phyloP scores from a whole-genome alignment of 2,113 vertebrate species.

The Delphinus delphis region DNA sequence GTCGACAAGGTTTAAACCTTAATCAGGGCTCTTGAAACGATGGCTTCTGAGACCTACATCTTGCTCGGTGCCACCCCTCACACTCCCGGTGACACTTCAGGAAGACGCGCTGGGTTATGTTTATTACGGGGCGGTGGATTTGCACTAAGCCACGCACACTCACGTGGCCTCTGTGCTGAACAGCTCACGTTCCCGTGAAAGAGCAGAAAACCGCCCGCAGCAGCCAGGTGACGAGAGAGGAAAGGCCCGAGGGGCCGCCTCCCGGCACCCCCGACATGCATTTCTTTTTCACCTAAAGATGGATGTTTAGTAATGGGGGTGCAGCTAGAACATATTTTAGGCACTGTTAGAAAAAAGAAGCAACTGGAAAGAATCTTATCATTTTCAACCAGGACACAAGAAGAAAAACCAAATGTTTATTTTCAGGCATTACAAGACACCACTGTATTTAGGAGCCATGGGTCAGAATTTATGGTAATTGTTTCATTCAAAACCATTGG shows the following conservation, averaged over 20 bases:
- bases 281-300: not conserved
- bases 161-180: fast-evolving
- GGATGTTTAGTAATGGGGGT: not conserved
- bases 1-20: too few species aligned
- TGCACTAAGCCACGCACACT: not conserved
- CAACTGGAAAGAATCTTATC: not conserved
- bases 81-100: too few species aligned
- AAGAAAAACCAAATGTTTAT: not conserved
- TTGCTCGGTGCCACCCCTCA: fast-evolving
- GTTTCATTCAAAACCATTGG: not conserved
- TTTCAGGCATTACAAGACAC: not conserved
- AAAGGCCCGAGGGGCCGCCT: too few species aligned
- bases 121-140: not conserved
- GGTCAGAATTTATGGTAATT: not conserved
- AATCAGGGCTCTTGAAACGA: not conserved
- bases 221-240: not conserved
- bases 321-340: not conserved
- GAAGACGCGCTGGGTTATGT: fast-evolving
- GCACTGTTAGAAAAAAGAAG: not conserved
- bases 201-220: fast-evolving
- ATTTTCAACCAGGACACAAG: not conserved
- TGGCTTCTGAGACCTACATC: not conserved
- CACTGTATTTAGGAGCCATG: not conserved
- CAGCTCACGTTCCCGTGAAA: not conserved
- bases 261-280: not conserved